Evolutionary conservation across 2,113 vertebrate species (phyloP), one percentile per base, ranked within the genome.

Genomic region (Anoplopoma fimbria): DNA sequence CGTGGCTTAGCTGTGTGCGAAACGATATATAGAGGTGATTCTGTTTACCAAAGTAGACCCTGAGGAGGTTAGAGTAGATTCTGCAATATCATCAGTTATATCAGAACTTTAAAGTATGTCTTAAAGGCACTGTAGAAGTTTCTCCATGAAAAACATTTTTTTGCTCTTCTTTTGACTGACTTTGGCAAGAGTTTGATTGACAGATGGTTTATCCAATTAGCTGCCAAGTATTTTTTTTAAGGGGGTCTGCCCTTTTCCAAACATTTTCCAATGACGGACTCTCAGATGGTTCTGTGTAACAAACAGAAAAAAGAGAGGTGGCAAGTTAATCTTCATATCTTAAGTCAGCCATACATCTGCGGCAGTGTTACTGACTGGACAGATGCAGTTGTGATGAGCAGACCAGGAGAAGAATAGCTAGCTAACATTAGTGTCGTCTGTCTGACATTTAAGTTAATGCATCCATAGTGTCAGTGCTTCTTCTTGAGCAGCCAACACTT

Each of bases 401-500:
- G 40, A 42, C 5, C 5, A 40, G n/a, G 34, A 29, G 27, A 42
- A 40, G 15, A 40, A 1, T 21, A 58, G 25, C 3, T n/a, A 34
- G 8, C 9, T 33, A 34, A 53, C 40, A 68, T 34, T 51, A 34
- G 3, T 69, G 67, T 23, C 45, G 31, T 14, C 5, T 58, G 25
- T 4, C 29, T 62, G 9, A 47, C 40, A 65, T 45, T 65, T 67
- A 29, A 17, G 25, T 9, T 27, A 45, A 45, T 10, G 21, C 9
- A 61, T 58, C 8, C 34, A 61, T 40, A n/a, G 17, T 62, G 6
- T 55, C 7, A 57, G 4, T 60, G 21, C 5, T 61, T 53, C 15
- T 63, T 57, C 55, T 23, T 27, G 23, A 75, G 70, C 27, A 47
- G 27, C 27, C 42, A 83, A 14, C 36, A 61, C 15, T 67, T 69